Conservation (phyloP, 2,797 vertebrate species). For the Taenioides sp. region DNA sequence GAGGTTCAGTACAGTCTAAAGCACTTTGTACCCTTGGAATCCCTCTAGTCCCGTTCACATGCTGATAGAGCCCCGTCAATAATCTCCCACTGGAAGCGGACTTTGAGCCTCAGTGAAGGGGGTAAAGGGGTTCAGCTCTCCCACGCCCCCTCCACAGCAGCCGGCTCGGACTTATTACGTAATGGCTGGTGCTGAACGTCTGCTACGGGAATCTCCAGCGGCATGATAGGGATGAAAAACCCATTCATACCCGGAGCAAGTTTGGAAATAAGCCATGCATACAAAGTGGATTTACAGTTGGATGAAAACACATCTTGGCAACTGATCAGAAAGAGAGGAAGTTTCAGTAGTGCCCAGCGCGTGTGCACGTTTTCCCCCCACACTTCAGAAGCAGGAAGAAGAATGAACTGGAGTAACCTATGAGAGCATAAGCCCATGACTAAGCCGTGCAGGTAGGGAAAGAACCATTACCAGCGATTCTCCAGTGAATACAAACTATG, state of each 20-base stretch:
- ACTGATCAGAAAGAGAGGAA: conserved; percentile 1
- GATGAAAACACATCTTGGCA: conserved; percentile 20
- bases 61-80: conserved; percentile 32
- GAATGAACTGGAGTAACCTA: conserved; percentile 80
- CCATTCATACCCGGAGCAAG: conserved; percentile 32
- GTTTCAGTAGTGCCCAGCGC: neutral
- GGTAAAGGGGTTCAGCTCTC: conserved; percentile 33
- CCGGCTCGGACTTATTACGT: conserved; percentile 50
- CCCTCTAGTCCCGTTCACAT: conserved; percentile 7
- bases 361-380: neutral
- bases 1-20: neutral
- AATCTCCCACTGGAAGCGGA: conserved; percentile 29
- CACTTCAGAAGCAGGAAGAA: neutral
- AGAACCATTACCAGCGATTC: neutral
- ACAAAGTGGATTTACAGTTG: conserved; percentile 11
- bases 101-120: conserved; percentile 28
- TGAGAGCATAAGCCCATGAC: conserved; percentile 37
- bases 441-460: conserved; percentile 36
- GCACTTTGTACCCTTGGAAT: conserved; percentile 15
- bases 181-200: conserved; percentile 43
- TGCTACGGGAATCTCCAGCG: conserved; percentile 35
- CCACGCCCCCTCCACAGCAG: conserved; percentile 41
- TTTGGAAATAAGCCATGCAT: conserved; percentile 29
- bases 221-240: conserved; percentile 38
- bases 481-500: neutral